Evolutionary conservation across 2,888 invertebrate genomes (phyloP).

Genomic region (Poecilobothrus nobilitatus): DNA sequence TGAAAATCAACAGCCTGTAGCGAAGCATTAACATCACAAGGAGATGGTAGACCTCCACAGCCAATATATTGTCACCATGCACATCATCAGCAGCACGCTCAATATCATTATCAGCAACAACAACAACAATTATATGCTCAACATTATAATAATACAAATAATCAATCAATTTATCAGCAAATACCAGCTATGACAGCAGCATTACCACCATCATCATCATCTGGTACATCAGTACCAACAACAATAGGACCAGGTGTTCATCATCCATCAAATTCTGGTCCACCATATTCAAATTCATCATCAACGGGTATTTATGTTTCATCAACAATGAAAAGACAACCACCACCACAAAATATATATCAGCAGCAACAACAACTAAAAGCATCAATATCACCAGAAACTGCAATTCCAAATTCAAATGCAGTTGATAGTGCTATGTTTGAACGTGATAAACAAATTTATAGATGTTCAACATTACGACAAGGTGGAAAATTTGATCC

Average conservation of each 20-base stretch:
- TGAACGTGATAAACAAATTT: constrained; percentile 44
- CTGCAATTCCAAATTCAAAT: constrained; percentile 32
- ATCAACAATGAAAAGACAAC: constrained; percentile 15
- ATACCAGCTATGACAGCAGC: constrained; percentile 38
- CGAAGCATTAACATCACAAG: constrained; percentile 29
- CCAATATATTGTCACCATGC: constrained; percentile 46
- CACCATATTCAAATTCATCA: constrained; percentile 9
- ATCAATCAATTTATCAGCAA: constrained; percentile 41
- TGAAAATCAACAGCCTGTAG: constrained; percentile 64
- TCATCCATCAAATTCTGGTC: constrained; percentile 28
- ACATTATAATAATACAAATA: constrained; percentile 30
- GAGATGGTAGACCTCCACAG: constrained; percentile 31
- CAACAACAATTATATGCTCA: constrained; percentile 31
- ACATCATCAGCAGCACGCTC: constrained; percentile 35
- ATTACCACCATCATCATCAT: constrained; percentile 31
- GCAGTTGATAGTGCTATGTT: constrained; percentile 40
- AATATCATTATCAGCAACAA: constrained; percentile 35
- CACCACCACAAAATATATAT: constrained; percentile 20
- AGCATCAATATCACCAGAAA: constrained; percentile 31
- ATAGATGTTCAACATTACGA: constrained; percentile 42
- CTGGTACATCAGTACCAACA: constrained; percentile 32
- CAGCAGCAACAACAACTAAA: constrained; percentile 27
- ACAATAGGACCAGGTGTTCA: constrained; percentile 24
- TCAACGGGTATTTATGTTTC: neutral
- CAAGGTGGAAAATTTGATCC: constrained; percentile 45